Evolutionary conservation across 2,888 invertebrate genomes (phyloP).

Genomic region (Emesis furor): DNA sequence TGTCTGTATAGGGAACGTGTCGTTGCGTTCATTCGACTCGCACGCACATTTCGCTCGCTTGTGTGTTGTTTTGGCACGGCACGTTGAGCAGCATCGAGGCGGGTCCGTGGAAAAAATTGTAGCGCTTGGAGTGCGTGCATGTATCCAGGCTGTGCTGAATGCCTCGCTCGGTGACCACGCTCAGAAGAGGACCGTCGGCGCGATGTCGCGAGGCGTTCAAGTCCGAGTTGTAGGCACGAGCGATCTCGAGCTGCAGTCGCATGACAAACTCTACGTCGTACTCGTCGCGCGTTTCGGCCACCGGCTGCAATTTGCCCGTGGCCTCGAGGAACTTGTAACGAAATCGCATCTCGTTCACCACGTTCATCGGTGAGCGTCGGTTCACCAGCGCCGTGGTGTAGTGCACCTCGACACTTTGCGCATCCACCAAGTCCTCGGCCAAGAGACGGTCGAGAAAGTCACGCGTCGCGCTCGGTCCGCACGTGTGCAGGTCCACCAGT

Average conservation of each 20-base stretch:
- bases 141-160: constrained; percentile 27
- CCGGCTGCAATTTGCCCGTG: constrained; percentile 21
- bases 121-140: constrained; percentile 18
- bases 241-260: constrained; percentile 12
- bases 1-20: neutral
- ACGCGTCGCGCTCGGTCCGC: constrained; percentile 20
- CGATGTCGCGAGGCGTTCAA: too few species aligned
- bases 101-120: constrained; percentile 14
- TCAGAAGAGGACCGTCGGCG: too few species aligned
- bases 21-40: neutral
- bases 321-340: constrained; percentile 20
- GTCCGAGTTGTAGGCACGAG: neutral
- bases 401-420: constrained; percentile 21
- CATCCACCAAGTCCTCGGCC: constrained; percentile 19
- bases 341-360: constrained; percentile 19
- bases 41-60: neutral
- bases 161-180: constrained; percentile 21
- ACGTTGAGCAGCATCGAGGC: constrained; percentile 19
- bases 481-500: constrained; percentile 21
- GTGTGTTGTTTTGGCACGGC: constrained; percentile 5
- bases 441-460: constrained; percentile 17
- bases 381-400: constrained; percentile 2
- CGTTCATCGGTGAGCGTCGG: too few species aligned
- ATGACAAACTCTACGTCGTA: constrained; percentile 24
- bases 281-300: constrained; percentile 11